Conservation (phyloP, 2,888 invertebrate species). For the Hoplodrina ambigua region DNA sequence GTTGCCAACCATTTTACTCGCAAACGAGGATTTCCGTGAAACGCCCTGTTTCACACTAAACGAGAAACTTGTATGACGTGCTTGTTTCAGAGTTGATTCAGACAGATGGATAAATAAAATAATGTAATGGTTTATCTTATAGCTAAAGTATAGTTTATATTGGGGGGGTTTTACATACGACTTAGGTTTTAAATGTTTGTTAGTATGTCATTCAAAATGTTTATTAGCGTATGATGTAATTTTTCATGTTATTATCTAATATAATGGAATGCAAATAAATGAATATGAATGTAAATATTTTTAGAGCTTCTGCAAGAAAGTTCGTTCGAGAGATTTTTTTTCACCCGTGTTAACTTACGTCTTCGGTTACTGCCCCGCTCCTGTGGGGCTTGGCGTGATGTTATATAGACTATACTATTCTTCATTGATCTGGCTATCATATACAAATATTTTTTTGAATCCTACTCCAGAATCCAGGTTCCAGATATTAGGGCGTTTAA, state of each 20-base stretch:
- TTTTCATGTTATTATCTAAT: slow-evolving; percentile 4
- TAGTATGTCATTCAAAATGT: neutral
- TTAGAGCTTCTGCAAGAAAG: no score
- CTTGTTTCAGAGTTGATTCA: slow-evolving; percentile 19
- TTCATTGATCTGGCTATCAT: no score
- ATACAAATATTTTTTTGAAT: no score
- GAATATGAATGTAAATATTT: no score
- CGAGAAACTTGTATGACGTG: slow-evolving; percentile 39
- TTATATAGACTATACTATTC: no score
- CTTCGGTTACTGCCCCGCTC: no score
- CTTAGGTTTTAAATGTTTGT: slow-evolving; percentile 17
- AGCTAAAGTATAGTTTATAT: neutral
- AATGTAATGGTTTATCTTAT: slow-evolving; percentile 11
- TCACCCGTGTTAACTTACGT: no score
- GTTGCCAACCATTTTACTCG: slow-evolving; percentile 32
- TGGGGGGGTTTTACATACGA: neutral
- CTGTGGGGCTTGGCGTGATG: no score
- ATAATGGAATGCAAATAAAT: neutral
- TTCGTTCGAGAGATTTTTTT: no score
- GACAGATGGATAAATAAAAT: slow-evolving; percentile 43
- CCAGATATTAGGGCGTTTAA: no score
- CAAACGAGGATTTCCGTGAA: slow-evolving; percentile 45
- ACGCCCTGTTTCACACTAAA: slow-evolving; percentile 42
- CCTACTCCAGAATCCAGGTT: no score
- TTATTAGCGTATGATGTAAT: neutral